Evolutionary conservation across 35 echinoderm and acorn worm species (phyloP), one percentile per base, ranked within the genome.

Genomic region (Patiria miniata): DNA sequence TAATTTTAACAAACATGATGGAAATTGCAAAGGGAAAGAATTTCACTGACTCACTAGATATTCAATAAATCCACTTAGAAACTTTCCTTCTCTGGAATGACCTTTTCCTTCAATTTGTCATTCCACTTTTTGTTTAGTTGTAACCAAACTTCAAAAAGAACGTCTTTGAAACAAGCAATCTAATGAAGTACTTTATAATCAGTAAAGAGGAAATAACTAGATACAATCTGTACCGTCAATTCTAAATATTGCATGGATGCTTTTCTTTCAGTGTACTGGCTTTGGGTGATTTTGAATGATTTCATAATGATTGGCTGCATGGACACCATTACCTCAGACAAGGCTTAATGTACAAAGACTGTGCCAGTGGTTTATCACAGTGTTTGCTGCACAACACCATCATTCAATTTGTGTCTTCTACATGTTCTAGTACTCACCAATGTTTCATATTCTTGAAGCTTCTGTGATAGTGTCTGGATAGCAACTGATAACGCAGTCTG

Each of bases 361-460:
- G n/a, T n/a, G n/a, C n/a, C n/a, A n/a, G n/a, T n/a, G n/a, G n/a
- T n/a, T n/a, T n/a, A n/a, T n/a, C n/a, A n/a, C n/a, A n/a, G n/a
- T n/a, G n/a, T n/a, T n/a, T n/a, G n/a, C n/a, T n/a, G n/a, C n/a
- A n/a, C n/a, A n/a, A n/a, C n/a, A n/a, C n/a, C n/a, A n/a, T n/a
- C n/a, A n/a, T n/a, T n/a, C n/a, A n/a, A n/a, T n/a, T n/a, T n/a
- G n/a, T n/a, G n/a, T n/a, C n/a, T n/a, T n/a, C 8, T 15, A 69
- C 4, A 17, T 69, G 4, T 69, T 3, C 61, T 6, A 36, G 34
- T 15, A 34, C 85, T 87, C 51, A 87, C 85, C 85, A 69, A 87
- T 33, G 37, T 79, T 54, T 78, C 85, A 87, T 78, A 87, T 8
- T 87, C 85, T 34, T 60, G 28, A 36, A 87, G 73, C 44, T 79